Evolutionary conservation across 2,113 vertebrate species (phyloP).

Genomic region (Sturnus vulgaris): DNA sequence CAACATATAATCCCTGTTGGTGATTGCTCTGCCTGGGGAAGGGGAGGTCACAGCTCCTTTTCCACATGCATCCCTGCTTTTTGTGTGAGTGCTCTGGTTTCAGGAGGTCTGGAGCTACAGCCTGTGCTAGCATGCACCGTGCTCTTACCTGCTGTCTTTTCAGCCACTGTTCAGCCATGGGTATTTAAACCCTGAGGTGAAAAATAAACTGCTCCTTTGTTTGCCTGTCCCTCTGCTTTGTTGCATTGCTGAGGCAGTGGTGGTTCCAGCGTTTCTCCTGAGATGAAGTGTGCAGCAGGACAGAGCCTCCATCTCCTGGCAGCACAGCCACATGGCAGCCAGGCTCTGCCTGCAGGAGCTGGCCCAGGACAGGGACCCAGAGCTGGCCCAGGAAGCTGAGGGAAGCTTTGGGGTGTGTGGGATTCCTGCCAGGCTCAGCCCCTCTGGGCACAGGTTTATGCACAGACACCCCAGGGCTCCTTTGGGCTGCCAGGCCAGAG

Average conservation of each 20-base stretch:
- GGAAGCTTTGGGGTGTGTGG: fast-evolving
- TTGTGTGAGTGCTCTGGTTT: background rate
- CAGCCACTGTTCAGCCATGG: background rate
- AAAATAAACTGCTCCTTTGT: background rate
- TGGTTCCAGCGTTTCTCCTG: fast-evolving
- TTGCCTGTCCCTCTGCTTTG: background rate
- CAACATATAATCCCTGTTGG: fast-evolving
- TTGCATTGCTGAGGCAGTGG: background rate
- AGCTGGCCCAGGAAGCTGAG: background rate
- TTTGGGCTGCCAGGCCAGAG: background rate
- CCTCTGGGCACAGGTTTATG: fast-evolving
- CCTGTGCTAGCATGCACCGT: fast-evolving
- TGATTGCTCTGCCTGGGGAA: background rate
- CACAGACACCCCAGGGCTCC: background rate
- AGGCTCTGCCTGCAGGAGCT: background rate
- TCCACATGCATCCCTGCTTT: background rate
- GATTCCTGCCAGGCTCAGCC: background rate
- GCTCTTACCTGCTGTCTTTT: background rate
- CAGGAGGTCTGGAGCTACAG: background rate
- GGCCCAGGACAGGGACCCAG: background rate
- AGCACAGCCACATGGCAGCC: background rate
- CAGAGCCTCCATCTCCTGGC: constrained; percentile 53
- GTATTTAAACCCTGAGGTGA: background rate
- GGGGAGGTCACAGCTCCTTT: background rate
- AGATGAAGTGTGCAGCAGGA: fast-evolving